A percentile compares a stretch with the other conserved stretches of the same genome.
phyloP scores from a whole-genome alignment of 1,140 invertebrate genomes.

The Camponotus pennsylvanicus region DNA sequence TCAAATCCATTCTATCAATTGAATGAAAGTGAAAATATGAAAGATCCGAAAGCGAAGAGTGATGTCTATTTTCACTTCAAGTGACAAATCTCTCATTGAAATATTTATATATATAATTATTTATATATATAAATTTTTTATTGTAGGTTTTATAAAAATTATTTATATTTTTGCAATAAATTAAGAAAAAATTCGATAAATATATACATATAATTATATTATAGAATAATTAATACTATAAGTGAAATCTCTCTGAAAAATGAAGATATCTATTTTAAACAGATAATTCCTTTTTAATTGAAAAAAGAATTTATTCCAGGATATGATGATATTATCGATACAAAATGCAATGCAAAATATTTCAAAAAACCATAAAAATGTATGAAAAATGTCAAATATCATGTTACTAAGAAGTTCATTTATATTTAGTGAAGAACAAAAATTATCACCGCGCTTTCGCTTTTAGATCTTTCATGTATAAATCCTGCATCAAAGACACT shows the following conservation, averaged over 20 bases:
- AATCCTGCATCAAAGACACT: not conserved
- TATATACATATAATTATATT: not conserved
- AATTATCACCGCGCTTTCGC: not conserved
- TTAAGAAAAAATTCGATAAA: not conserved
- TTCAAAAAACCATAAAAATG: not conserved
- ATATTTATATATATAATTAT: not conserved
- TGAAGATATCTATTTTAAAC: too few species aligned
- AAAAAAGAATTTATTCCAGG: not conserved
- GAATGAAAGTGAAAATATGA: not conserved
- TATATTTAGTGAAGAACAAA: slow-evolving; percentile 12
- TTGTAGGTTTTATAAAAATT: too few species aligned
- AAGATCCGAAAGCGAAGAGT: not conserved
- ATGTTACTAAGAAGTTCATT: not conserved
- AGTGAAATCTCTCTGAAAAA: too few species aligned
- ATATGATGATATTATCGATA: not conserved
- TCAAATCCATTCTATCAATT: not conserved
- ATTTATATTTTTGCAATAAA: not conserved
- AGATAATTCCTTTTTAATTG: not conserved
- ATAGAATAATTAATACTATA: not conserved
- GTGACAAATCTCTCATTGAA: not conserved
- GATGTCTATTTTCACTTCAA: not conserved
- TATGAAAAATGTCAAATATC: not conserved
- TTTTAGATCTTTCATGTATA: slow-evolving; percentile 1
- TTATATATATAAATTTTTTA: too few species aligned
- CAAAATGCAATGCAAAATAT: not conserved